A percentile compares a stretch with the other conserved stretches of the same genome.
phyloP scores from a whole-genome alignment of 2,113 vertebrate genomes.

The Tapirus terrestris region DNA sequence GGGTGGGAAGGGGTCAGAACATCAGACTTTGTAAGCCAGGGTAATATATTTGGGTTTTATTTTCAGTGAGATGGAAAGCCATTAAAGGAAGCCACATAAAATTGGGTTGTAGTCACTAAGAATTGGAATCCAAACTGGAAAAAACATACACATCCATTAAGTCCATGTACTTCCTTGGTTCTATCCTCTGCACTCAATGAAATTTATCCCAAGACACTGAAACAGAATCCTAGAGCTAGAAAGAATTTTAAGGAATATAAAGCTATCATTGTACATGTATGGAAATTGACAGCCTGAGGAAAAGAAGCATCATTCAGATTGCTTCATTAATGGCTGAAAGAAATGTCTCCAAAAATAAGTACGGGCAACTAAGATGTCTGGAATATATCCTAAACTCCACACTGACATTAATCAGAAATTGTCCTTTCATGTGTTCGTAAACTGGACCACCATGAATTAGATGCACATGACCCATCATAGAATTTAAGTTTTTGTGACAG shows the following conservation, averaged over 20 bases:
- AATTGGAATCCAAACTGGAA: constrained; percentile 12
- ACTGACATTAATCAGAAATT: not conserved
- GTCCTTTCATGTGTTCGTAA: not conserved
- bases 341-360: constrained; percentile 29
- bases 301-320: not conserved
- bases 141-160: not conserved
- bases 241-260: not conserved
- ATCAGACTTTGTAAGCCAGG: not conserved
- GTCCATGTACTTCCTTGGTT: not conserved
- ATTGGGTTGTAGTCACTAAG: not conserved
- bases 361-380: not conserved
- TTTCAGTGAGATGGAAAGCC: not conserved
- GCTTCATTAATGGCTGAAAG: not conserved
- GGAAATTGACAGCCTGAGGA: not conserved
- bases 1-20: not conserved
- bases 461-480: not conserved
- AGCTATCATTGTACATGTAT: not conserved
- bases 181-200: not conserved
- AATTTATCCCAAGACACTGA: constrained; percentile 13
- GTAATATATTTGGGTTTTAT: not conserved
- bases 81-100: not conserved
- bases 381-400: not conserved
- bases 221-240: not conserved
- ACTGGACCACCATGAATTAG: not conserved
- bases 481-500: not conserved